phyloP scores from a whole-genome alignment of 2,888 invertebrate genomes.

The Nemotelus nigrinus region DNA sequence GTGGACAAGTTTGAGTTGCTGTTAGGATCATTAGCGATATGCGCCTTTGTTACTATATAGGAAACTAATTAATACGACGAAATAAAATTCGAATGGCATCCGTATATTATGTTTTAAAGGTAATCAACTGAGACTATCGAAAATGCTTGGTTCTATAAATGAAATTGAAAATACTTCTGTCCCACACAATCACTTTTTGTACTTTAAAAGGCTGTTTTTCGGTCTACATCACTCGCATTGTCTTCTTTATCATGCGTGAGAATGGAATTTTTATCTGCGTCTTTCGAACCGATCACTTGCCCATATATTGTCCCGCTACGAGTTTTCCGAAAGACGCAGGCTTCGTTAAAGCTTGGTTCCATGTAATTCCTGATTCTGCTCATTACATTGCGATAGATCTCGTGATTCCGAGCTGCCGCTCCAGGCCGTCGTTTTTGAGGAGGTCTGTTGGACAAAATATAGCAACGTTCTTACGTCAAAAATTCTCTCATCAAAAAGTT shows the following conservation, averaged over 20 bases:
- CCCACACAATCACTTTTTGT: not conserved
- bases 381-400: conserved; percentile 60
- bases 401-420: conserved; percentile 60
- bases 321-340: conserved; percentile 56
- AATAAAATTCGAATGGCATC: too few species aligned
- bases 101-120: too few species aligned
- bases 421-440: conserved; percentile 61
- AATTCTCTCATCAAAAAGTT: not conserved
- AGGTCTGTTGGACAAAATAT: conserved; percentile 52
- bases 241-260: not conserved
- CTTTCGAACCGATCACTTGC: conserved; percentile 49
- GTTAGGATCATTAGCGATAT: too few species aligned
- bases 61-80: too few species aligned
- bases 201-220: not conserved
- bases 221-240: not conserved
- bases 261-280: not conserved
- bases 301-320: conserved; percentile 57
- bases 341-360: conserved; percentile 52
- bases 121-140: too few species aligned
- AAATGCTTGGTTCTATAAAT: too few species aligned
- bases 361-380: conserved; percentile 59
- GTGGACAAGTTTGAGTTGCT: too few species aligned
- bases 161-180: too few species aligned
- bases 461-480: not conserved
- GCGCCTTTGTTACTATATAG: too few species aligned